A percentile compares a stretch with the other conserved stretches of the same genome.
Evolutionary conservation across 2,113 vertebrate species (phyloP).

Genomic region (Mungos mungo): DNA sequence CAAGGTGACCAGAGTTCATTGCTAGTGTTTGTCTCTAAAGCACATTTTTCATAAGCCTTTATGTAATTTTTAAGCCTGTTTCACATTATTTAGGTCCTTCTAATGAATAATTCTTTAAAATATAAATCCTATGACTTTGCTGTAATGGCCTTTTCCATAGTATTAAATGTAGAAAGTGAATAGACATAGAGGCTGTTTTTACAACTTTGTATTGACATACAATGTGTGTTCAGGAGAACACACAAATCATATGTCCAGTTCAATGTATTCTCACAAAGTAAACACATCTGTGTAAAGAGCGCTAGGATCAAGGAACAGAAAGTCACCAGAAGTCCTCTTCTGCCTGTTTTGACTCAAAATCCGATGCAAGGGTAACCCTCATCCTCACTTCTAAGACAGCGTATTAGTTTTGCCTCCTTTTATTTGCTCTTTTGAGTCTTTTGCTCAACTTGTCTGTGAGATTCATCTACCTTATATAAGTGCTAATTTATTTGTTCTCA

Average conservation of each 20-base stretch:
- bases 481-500: not conserved
- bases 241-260: not conserved
- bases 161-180: not conserved
- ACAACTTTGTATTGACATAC: not conserved
- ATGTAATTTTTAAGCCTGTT: not conserved
- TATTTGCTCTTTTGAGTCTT: not conserved
- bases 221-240: not conserved
- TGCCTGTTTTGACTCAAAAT: not conserved
- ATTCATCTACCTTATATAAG: not conserved
- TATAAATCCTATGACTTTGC: conserved; percentile 19
- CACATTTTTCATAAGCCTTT: not conserved
- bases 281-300: not conserved
- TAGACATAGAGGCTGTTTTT: not conserved
- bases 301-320: not conserved
- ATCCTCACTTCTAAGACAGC: not conserved
- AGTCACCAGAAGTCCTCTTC: not conserved
- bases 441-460: not conserved
- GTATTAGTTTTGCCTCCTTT: not conserved
- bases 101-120: conserved; percentile 31
- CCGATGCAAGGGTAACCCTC: not conserved
- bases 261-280: not conserved
- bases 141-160: conserved; percentile 29
- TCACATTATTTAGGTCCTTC: not conserved
- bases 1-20: not conserved
- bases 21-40: not conserved